phyloP scores from a whole-genome alignment of 2,888 invertebrate genomes.

The Phengaris alcon region DNA sequence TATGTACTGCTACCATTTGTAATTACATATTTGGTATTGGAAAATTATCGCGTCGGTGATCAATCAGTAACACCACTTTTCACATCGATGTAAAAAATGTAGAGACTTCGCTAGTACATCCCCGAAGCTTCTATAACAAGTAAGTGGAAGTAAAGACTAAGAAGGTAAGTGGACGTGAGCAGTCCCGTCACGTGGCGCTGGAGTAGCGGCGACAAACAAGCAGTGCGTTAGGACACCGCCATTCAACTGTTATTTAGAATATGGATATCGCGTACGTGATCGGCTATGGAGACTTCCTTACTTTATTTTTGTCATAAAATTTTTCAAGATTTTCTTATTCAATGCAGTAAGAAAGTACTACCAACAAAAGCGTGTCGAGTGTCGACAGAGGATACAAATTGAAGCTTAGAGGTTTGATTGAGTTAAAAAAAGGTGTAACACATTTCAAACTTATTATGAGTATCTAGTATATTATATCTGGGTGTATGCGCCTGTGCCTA shows the following conservation, averaged over 20 bases:
- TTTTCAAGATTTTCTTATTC: conserved; percentile 1
- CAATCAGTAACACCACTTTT: too few species aligned
- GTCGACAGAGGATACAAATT: too few species aligned
- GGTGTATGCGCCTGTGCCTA: too few species aligned
- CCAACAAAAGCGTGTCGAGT: too few species aligned
- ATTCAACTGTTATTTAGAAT: conserved; percentile 74
- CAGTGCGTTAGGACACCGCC: conserved; percentile 61
- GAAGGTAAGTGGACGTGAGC: conserved; percentile 33
- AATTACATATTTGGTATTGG: too few species aligned
- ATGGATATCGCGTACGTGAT: conserved; percentile 65
- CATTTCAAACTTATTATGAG: too few species aligned
- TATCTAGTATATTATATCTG: too few species aligned
- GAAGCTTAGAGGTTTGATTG: too few species aligned
- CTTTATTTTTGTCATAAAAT: conserved; percentile 3
- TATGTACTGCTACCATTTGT: too few species aligned
- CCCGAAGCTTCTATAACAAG: conserved; percentile 25
- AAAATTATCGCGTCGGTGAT: too few species aligned
- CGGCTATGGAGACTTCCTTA: conserved; percentile 49
- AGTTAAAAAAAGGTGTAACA: too few species aligned
- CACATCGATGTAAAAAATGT: background rate
- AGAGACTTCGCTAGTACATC: background rate
- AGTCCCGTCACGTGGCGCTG: conserved; percentile 62
- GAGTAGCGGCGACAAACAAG: conserved; percentile 48
- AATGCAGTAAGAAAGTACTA: too few species aligned
- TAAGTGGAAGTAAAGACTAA: conserved; percentile 35